These are phyloP conservation scores for Noctua janthe DNA, from an alignment of 2,888 invertebrate genomes.

Conservation along the genomic window DNA sequence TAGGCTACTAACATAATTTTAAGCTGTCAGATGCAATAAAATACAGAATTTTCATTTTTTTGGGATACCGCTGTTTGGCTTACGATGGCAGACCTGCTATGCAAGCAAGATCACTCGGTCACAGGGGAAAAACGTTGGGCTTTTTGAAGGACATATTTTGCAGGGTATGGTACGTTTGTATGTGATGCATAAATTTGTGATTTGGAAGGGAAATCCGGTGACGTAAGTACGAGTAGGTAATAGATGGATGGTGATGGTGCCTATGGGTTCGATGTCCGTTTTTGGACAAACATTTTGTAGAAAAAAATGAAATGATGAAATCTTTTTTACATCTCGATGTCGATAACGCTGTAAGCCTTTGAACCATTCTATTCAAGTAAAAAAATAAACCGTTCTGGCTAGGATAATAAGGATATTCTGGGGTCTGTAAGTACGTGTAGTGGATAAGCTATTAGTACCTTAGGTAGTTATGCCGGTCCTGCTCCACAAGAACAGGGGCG, in stretches of 20 bases:
- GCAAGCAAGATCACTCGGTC: constrained; percentile 53
- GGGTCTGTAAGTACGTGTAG: background rate
- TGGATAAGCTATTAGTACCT: background rate
- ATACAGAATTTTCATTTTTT: background rate
- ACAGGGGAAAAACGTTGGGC: constrained; percentile 9
- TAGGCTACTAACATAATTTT: background rate
- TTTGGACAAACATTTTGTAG: background rate
- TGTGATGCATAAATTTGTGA: constrained; percentile 42
- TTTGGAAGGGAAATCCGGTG: constrained; percentile 5
- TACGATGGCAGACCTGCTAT: constrained; percentile 22
- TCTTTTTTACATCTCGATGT: background rate
- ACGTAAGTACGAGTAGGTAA: background rate
- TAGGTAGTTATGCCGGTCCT: background rate
- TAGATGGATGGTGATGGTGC: background rate
- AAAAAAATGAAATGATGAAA: background rate
- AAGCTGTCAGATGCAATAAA: background rate
- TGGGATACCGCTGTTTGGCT: background rate
- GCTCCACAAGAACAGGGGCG: no score
- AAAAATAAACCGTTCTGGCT: background rate
- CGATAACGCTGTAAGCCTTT: background rate
- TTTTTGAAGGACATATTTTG: constrained; percentile 46
- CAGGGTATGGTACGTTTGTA: constrained; percentile 36
- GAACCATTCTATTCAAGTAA: background rate
- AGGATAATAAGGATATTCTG: background rate
- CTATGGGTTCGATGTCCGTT: background rate